These are phyloP conservation scores for Omphaloscelis lunosa DNA, from an alignment of 2,888 invertebrate species.

Conservation along the genomic window DNA sequence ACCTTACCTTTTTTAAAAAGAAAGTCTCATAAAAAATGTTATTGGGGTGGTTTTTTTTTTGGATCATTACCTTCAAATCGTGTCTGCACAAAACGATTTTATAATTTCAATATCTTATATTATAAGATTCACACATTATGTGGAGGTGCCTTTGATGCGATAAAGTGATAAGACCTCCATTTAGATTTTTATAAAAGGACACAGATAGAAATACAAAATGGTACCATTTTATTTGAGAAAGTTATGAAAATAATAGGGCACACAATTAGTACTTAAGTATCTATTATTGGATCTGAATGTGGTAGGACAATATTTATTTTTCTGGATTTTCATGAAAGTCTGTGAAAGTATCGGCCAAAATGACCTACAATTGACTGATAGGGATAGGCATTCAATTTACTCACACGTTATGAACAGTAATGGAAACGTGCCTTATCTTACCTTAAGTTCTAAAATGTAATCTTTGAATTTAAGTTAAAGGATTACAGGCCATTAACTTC, in stretches of 20 bases:
- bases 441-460: slow-evolving; percentile 24
- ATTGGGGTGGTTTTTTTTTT: neutral
- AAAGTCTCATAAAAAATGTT: neutral
- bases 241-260: neutral
- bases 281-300: neutral
- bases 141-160: slow-evolving; percentile 5
- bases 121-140: slow-evolving; percentile 3
- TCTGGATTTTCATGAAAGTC: neutral
- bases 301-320: neutral
- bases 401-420: slow-evolving; percentile 34
- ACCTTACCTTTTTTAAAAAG: neutral
- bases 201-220: neutral
- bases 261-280: neutral
- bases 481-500: slow-evolving; percentile 5
- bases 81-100: slow-evolving; percentile 4
- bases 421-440: slow-evolving; percentile 26
- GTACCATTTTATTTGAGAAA: neutral
- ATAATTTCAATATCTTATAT: neutral
- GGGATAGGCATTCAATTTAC: slow-evolving; percentile 25
- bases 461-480: slow-evolving; percentile 13
- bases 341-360: neutral
- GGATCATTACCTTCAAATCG: neutral
- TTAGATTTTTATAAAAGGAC: neutral
- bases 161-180: slow-evolving; percentile 10
- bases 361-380: slow-evolving; percentile 17